Percentiles rank a stretch among this genome's conserved stretches.
Evolutionary conservation across 2,113 vertebrate species (phyloP).

Genomic region (Oncorhynchus clarkii): DNA sequence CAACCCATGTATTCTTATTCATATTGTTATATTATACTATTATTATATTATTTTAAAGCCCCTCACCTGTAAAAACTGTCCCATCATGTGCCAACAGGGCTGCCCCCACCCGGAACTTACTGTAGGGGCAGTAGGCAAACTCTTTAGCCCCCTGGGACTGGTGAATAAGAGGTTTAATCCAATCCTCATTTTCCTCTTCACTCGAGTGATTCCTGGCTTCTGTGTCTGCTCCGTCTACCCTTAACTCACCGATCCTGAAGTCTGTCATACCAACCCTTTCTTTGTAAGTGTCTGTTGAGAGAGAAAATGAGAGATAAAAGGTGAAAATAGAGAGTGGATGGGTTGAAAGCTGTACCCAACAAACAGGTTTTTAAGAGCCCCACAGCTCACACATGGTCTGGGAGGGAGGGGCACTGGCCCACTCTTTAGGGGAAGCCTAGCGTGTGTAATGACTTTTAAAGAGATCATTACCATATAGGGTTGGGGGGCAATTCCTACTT

Average conservation of each 20-base stretch:
- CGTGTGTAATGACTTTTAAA: constrained; percentile 4
- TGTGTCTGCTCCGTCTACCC: background rate
- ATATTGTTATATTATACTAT: no score
- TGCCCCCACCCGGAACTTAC: constrained; percentile 81
- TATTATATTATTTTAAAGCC: background rate
- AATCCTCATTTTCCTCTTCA: background rate
- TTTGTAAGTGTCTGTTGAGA: background rate
- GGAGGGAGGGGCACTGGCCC: background rate
- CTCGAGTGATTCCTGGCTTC: background rate
- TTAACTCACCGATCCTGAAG: background rate
- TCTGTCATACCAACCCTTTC: background rate
- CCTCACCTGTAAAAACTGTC: constrained; percentile 78
- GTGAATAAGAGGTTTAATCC: constrained; percentile 23
- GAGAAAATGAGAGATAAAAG: background rate
- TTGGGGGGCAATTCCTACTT: no score
- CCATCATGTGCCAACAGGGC: constrained; percentile 75
- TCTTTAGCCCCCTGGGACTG: constrained; percentile 71
- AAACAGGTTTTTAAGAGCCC: background rate
- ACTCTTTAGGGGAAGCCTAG: background rate
- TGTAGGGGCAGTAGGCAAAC: constrained; percentile 81
- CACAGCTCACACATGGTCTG: background rate
- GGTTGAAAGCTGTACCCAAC: background rate
- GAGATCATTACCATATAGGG: no score
- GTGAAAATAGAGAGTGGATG: background rate
- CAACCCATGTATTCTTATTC: no score